Evolutionary conservation across 2,888 invertebrate genomes (phyloP), one percentile per base, ranked within the genome.

Genomic region (Sarcophaga rosellei): DNA sequence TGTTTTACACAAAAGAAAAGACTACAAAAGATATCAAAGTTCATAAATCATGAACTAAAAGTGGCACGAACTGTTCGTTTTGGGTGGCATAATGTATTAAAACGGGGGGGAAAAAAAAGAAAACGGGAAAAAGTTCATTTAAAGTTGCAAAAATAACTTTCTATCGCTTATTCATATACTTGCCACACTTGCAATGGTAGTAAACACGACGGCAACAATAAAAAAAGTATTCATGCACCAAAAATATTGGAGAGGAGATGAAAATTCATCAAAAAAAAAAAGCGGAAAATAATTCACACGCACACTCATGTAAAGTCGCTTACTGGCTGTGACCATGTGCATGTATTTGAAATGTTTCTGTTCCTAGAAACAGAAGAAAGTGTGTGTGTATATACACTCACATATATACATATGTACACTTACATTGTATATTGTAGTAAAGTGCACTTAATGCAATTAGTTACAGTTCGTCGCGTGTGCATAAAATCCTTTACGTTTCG

Each of bases 381-480:
- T 47, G 47, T 73, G 47, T 73, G 45, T 12, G 3, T 15, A 61
- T 21, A 57, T 17, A 20, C 21, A 61, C 45, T 4, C 23, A 20
- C 5, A 53, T 6, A 25, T 11, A 25, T 62, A 57, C 35, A 10
- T 63, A 17, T 35, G 66, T 35, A 57, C 45, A 72, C 62, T 65
- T 20, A 44, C 44, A 44, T 59, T 66, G 63, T 62, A 25, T n/a
- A 57, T 57, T 8, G 35, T 66, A 75, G 21, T 72, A 65, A 68
- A 79, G 77, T 81, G 80, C 86, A 81, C 81, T 88, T 87, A 88
- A 88, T 87, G 87, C 87, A 86, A 87, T 88, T 88, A 88, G 86
- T 87, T 81, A 83, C 88, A 81, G 86, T 88, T 88, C 86, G 85
- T 87, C 82, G 88, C 88, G 86, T 88, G 85, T 81, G 85, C 87